phyloP scores from a whole-genome alignment of 2,113 vertebrate species.

The Candoia aspera region DNA sequence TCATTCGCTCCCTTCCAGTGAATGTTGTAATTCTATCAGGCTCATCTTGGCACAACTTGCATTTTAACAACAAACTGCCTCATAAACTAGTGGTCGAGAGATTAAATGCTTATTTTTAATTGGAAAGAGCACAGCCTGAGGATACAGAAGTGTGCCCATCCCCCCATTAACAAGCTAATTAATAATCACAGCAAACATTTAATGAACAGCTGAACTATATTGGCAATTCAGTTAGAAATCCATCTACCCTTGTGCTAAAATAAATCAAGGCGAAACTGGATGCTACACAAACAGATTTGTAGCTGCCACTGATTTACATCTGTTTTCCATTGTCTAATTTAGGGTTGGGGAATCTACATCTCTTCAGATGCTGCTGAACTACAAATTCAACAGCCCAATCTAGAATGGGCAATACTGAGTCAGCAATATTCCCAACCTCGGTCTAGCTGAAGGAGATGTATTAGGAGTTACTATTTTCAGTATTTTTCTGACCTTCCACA shows the following conservation, averaged over 20 bases:
- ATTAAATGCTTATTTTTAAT: conserved; percentile 64
- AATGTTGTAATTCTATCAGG: conserved; percentile 31
- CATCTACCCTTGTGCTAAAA: conserved; percentile 23
- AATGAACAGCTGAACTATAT: conserved; percentile 37
- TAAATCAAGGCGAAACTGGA: neutral
- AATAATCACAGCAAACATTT: conserved; percentile 58
- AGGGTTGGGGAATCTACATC: neutral
- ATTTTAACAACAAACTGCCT: conserved; percentile 48
- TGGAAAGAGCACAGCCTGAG: conserved; percentile 56
- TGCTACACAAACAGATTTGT: neutral
- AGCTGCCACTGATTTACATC: neutral
- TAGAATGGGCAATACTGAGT: neutral
- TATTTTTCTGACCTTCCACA: neutral
- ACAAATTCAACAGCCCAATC: neutral
- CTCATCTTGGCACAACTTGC: conserved; percentile 22
- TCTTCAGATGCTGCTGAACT: neutral
- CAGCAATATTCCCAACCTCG: neutral
- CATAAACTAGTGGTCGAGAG: conserved; percentile 62
- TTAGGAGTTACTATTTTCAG: neutral
- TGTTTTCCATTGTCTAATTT: neutral
- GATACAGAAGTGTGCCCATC: conserved; percentile 53
- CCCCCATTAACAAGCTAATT: conserved; percentile 54
- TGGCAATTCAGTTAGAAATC: conserved; percentile 24
- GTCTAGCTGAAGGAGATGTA: neutral
- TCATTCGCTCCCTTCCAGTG: conserved; percentile 27